Evolutionary conservation across 2,888 invertebrate species (phyloP), one percentile per base, ranked within the genome.

Genomic region (Acleris holmiana): DNA sequence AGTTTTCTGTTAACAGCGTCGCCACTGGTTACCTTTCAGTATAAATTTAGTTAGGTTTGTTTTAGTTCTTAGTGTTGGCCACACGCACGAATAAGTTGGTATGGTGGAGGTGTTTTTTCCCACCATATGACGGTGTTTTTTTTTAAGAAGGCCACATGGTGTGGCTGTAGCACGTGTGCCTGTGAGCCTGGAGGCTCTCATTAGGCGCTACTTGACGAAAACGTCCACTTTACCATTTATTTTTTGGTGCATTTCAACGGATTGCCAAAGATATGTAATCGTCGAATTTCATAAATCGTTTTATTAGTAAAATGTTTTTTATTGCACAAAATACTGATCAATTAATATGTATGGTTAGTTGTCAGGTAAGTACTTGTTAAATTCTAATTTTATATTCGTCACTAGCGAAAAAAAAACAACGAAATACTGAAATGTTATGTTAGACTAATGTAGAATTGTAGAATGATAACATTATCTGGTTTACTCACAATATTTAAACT

Each of bases 101-200:
- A 13, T 6, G 17, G n/a, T 10, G 19, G 35, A 48, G 53, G 53
- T 76, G 79, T 83, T 83, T 85, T 84, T 87, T 86, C 83, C 78
- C 71, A 80, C 87, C 90, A 89, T 71, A 80, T 89, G 90, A 86
- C 89, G 88, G 79, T 67, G 78, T 88, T 86, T 73, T 75, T 75
- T 48, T 44, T 35, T 35, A 85, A 83, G 70, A 85, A 77, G 84
- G 80, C 83, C 50, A 77, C 78, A 74, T 82, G 85, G 64, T 65
- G 65, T 50, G 35, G 3, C 35, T 13, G 13, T 35, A 25, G 73
- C 73, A 73, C 73, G 73, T 76, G 67, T 56, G 58, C 19, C 13
- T 19, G 50, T 41, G 54, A 49, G 54, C 57, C 53, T 17, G 46
- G 23, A 54, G 61, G 55, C 68, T 47, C 63, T 67, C 68, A 66